Evolutionary conservation across 2,888 invertebrate genomes (phyloP), one percentile per base, ranked within the genome.

Genomic region (Athalia rosae): DNA sequence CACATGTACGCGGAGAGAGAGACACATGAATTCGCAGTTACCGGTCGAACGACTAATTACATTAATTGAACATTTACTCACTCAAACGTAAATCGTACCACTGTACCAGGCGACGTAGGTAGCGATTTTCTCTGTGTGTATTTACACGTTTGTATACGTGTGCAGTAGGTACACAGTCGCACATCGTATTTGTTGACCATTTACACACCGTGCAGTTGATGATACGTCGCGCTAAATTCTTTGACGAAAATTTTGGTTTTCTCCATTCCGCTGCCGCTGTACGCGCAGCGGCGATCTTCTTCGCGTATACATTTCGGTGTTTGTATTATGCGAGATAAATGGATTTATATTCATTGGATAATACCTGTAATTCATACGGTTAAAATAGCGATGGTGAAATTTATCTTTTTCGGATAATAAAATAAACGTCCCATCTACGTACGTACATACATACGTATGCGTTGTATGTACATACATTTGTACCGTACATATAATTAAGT

Each of bases 51-150:
- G 71, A 71, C 58, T 71, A 71, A 71, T 71, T 43, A 71, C 71
- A 71, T 71, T 71, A 58, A 71, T 71, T 71, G 71, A 71, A 71
- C 45, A 71, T 71, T 71, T 58, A 71, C 71, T 71, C 71, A 71
- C 58, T 71, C 50, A 58, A 71, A 58, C 58, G 71, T 58, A 58
- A 71, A 71, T 28, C 58, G n/a, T 58, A 58, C 13, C 71, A 67
- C 13, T 58, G 13, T 8, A 11, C 43, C 56, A n/a, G 48, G 53
- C n/a, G 28, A 28, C 2, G 28, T 50, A 50, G 7, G 9, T 50
- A 9, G 50, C 7, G 7, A 50, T 50, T 50, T 50, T 50, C n/a
- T n/a, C n/a, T n/a, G n/a, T n/a, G 9, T 50, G 9, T 50, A 50
- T 50, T 9, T 50, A 50, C 50, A 50, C n/a, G n/a, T 50, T 2